A percentile compares a stretch with the other conserved stretches of the same genome.
Conservation (phyloP, 2,888 invertebrate species). For the Hesperia comma region DNA sequence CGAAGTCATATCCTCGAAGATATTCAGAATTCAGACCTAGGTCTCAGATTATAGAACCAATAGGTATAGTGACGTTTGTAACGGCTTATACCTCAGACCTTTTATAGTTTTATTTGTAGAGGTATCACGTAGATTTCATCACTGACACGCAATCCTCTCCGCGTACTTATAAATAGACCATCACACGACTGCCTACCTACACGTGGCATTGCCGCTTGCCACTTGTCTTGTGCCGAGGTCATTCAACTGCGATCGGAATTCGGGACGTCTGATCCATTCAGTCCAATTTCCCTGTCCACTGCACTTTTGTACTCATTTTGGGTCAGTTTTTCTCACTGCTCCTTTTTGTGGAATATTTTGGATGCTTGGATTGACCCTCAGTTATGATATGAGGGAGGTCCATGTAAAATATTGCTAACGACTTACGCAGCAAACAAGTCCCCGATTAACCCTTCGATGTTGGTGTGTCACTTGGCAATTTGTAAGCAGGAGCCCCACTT, state of each 20-base stretch:
- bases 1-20: too few species aligned
- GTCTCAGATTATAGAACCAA: too few species aligned
- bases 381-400: too few species aligned
- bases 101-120: background rate
- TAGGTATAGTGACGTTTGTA: too few species aligned
- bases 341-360: background rate
- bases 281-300: background rate
- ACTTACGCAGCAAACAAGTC: too few species aligned
- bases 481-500: too few species aligned
- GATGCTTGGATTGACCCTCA: too few species aligned
- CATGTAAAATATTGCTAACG: too few species aligned
- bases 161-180: constrained; percentile 44
- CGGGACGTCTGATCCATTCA: constrained; percentile 1
- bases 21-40: too few species aligned
- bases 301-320: background rate
- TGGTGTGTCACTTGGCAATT: too few species aligned
- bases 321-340: background rate
- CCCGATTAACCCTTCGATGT: too few species aligned
- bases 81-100: background rate
- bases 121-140: constrained; percentile 39
- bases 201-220: constrained; percentile 31
- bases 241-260: constrained; percentile 44
- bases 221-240: constrained; percentile 44
- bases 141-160: constrained; percentile 41
- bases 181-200: constrained; percentile 22